A percentile compares a stretch with the other conserved stretches of the same genome.
These are phyloP conservation scores for Battus philenor DNA, from an alignment of 1,140 invertebrate genomes.

Conservation along the genomic window DNA sequence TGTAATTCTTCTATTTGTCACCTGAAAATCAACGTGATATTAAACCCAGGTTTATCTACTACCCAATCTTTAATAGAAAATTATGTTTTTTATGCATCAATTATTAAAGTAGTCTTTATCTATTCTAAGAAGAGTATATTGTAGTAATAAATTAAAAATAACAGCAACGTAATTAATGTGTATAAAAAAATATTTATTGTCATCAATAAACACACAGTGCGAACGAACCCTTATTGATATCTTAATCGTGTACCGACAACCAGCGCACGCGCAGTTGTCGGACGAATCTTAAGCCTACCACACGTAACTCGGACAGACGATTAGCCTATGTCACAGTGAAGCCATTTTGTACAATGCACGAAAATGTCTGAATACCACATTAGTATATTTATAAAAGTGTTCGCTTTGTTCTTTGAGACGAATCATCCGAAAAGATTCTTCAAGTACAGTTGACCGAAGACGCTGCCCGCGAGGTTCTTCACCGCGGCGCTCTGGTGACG, in stretches of 20 bases:
- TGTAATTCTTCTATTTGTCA: too few species aligned
- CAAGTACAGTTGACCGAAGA: slow-evolving; percentile 70
- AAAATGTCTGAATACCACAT: slow-evolving; percentile 59
- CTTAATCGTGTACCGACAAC: slow-evolving; percentile 7
- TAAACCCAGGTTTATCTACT: too few species aligned
- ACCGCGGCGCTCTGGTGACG: slow-evolving; percentile 33
- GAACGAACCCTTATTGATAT: slow-evolving; percentile 6
- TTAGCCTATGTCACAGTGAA: slow-evolving; percentile 16
- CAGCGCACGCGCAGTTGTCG: not conserved
- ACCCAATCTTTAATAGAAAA: too few species aligned
- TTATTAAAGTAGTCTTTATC: too few species aligned
- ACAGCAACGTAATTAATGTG: too few species aligned
- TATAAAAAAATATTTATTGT: too few species aligned
- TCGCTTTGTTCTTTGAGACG: slow-evolving; percentile 55
- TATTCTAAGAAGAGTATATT: too few species aligned
- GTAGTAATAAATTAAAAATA: too few species aligned
- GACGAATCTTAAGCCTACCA: not conserved
- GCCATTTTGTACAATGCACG: slow-evolving; percentile 56
- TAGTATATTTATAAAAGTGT: slow-evolving; percentile 31
- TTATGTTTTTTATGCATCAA: too few species aligned
- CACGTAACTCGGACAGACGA: slow-evolving; percentile 16
- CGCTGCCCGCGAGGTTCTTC: slow-evolving; percentile 32
- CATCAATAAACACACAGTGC: not conserved
- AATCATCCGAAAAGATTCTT: slow-evolving; percentile 69
- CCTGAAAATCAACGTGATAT: too few species aligned